Evolutionary conservation across 2,888 invertebrate species (phyloP), one percentile per base, ranked within the genome.

Genomic region (Stratiomys singularior): DNA sequence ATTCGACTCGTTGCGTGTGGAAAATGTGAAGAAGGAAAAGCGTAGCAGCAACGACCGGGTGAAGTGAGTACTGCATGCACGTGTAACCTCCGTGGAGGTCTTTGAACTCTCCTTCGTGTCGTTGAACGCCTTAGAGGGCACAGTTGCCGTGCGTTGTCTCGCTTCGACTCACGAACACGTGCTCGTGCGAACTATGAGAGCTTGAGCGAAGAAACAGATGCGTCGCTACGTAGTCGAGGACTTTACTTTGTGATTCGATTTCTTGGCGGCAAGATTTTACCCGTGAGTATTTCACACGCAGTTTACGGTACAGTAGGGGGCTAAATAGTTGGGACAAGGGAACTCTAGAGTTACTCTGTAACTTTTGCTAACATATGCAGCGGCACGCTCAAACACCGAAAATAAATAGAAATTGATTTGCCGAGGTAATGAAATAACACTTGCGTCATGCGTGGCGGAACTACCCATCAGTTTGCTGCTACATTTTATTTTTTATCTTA

Each of bases 11-110:
- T 18, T 11, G 21, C 21, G 37, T 37, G 67, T 67, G 67, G 46
- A 44, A 67, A 46, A 44, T 46, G 46, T 44, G 69, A 46, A 7
- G 69, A 47, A 21, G 52, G 37, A 37, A 37, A 37, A 37, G 9
- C 3, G 37, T 37, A 37, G 37, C 5, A 23, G 21, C 21, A 46
- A 47, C n/a, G 64, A 25, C 58, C 30, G 28, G 60, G 37, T 30
- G 60, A 23, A 44, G 4, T 37, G 58, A 37, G 23, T 18, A 25
- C 60, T 60, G 71, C 47, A 47, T 72, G 72, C 74, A 74, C 74
- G 74, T 74, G 74, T 60, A 74, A 30, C 74, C 60, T 30, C 44
- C 21, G 60, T 60, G 37, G 58, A 58, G 74, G 74, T 74, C 74
- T 58, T 74, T 74, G 74, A 74, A 74, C 74, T 60, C 74, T n/a